Conservation (phyloP, 2,113 vertebrate species). For the Dissostichus mawsoni region DNA sequence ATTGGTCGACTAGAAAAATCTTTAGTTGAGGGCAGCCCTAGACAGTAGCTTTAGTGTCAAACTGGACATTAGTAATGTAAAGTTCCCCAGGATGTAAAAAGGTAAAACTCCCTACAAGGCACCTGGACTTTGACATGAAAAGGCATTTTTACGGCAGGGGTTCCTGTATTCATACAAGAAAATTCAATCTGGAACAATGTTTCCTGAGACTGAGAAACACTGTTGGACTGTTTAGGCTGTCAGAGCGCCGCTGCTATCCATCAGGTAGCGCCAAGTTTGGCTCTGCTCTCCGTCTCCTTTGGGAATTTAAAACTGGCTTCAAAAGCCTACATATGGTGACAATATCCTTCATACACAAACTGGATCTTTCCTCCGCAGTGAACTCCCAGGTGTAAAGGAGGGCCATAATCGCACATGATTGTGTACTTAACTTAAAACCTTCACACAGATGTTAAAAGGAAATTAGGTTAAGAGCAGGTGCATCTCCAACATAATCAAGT, state of each 20-base stretch:
- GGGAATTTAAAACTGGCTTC: slow-evolving; percentile 35
- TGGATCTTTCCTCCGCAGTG: slow-evolving; percentile 24
- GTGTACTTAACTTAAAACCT: slow-evolving; percentile 62
- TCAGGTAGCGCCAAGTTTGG: slow-evolving; percentile 2
- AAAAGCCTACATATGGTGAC: slow-evolving; percentile 17
- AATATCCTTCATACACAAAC: slow-evolving; percentile 26
- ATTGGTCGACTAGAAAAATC: too few relatives aligned
- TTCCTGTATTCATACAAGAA: slow-evolving; percentile 22
- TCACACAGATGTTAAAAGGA: slow-evolving; percentile 62
- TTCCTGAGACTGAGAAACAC: not conserved
- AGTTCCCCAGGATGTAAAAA: not conserved
- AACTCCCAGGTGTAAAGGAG: slow-evolving; percentile 29
- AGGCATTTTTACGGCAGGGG: not conserved
- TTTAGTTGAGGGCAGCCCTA: too few relatives aligned
- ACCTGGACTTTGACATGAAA: not conserved
- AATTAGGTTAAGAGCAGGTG: slow-evolving; percentile 72
- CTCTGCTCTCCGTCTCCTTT: slow-evolving; percentile 5
- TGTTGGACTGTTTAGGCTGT: slow-evolving; percentile 27
- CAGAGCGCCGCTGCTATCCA: slow-evolving; percentile 19
- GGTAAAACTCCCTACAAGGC: not conserved
- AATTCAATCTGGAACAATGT: slow-evolving; percentile 22
- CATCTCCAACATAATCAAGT: slow-evolving; percentile 63
- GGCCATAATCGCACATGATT: slow-evolving; percentile 61
- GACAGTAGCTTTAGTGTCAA: not conserved
- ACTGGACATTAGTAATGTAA: slow-evolving; percentile 1